These are phyloP conservation scores for Pterois miles DNA, from an alignment of 2,797 vertebrate genomes.

Conservation along the genomic window DNA sequence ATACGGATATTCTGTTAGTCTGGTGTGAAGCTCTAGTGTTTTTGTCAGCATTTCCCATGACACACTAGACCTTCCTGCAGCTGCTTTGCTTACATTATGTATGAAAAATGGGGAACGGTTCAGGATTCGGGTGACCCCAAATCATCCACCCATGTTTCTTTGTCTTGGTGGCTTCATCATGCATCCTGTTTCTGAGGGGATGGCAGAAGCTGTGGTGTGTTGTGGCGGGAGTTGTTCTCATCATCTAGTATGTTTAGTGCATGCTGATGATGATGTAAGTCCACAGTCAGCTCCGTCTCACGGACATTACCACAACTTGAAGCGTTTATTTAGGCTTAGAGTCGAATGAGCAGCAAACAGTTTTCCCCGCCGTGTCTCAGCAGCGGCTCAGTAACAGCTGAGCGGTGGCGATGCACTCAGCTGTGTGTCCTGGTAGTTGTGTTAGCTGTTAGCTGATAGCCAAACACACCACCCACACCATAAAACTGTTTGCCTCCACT, in stretches of 20 bases:
- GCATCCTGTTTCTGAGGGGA: background rate
- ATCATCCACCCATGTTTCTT: background rate
- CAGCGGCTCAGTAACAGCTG: no score
- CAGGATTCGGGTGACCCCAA: background rate
- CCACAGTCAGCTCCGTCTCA: background rate
- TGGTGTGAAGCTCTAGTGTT: background rate
- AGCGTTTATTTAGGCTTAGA: background rate
- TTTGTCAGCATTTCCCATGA: constrained; percentile 8
- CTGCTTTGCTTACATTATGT: background rate
- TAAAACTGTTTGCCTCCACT: background rate
- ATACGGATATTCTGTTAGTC: constrained; percentile 1
- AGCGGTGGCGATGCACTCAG: no score
- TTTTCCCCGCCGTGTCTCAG: background rate
- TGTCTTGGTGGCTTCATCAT: background rate
- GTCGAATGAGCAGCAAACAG: background rate
- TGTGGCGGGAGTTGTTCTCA: background rate
- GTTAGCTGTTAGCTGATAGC: background rate
- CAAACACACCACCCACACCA: background rate
- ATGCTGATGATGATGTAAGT: constrained; percentile 34
- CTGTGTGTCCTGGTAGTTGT: no score
- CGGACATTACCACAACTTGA: background rate
- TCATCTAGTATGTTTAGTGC: constrained; percentile 10
- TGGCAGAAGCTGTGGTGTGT: background rate
- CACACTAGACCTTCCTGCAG: background rate
- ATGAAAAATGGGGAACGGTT: background rate